Evolutionary conservation across 2,113 vertebrate species (phyloP), one percentile per base, ranked within the genome.

Genomic region (Sigmodon hispidus): DNA sequence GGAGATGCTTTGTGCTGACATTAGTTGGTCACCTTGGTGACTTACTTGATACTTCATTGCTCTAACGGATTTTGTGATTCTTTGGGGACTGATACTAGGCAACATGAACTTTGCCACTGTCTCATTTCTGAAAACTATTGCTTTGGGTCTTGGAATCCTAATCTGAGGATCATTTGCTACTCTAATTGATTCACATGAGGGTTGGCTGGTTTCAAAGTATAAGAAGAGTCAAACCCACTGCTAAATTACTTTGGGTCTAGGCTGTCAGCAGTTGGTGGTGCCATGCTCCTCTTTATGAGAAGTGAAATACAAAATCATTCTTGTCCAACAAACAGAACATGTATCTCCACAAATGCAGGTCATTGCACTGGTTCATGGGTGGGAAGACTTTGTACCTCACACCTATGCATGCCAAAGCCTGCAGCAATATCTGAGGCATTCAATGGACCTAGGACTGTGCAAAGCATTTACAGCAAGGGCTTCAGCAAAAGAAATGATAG

Each of bases 391-490:
- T 77, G 48, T 52, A 16, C 31, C 75, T 76, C 75, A 21, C 48
- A 76, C 11, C 40, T 45, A 22, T 75, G 12, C 73, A 48, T 31
- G 26, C 24, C 26, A 48, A 40, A 75, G 26, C 90, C 98, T 99
- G 36, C 99, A 11, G 97, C 99, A 67, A 50, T 98, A 75, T 98
- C 99, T 16, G 99, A 99, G 72, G 96, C 99, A 91, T 92, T 99
- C 26, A 99, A 99, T 0, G 99, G 99, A 34, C 98, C 97, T 45
- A 98, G 98, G 65, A 99, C 99, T 95, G 72, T 98, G n/a, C 99
- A 99, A 5, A 97, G 99, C 52, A 98, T 99, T 94, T 99, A 99
- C 96, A 99, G 99, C 88, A 99, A 99, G 98, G 98, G 98, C 96
- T 98, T 98, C 55, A 98, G 98, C 55, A 97, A 98, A 34, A 98